Percentiles rank a stretch among this genome's conserved stretches.
Conservation (phyloP, 2,113 vertebrate species). For the Scomber japonicus region DNA sequence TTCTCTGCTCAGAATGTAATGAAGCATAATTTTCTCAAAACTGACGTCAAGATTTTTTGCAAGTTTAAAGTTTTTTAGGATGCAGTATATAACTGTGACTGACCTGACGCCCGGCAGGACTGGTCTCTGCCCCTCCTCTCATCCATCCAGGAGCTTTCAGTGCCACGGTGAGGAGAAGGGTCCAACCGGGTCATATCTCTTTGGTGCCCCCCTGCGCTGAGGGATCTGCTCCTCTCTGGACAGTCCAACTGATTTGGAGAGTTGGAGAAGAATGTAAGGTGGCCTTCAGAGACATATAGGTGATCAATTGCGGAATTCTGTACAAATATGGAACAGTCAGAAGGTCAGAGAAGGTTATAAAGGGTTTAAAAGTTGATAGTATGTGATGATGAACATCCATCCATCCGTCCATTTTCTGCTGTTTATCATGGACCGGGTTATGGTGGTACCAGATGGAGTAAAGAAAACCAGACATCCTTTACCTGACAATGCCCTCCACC, state of each 20-base stretch:
- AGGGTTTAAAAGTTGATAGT: background rate
- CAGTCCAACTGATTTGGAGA: slow-evolving; percentile 50
- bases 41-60: background rate
- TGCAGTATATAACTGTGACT: background rate
- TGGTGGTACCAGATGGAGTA: too few species aligned
- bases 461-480: too few species aligned
- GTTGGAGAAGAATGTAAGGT: slow-evolving; percentile 35
- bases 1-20: background rate
- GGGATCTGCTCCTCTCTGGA: slow-evolving; percentile 47
- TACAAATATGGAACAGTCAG: too few species aligned
- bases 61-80: background rate
- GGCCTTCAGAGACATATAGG: background rate
- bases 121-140: slow-evolving; percentile 76
- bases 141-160: slow-evolving; percentile 75
- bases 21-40: background rate
- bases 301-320: background rate
- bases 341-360: background rate
- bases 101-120: slow-evolving; percentile 77
- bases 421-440: too few species aligned
- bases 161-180: slow-evolving; percentile 58
- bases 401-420: too few species aligned
- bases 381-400: background rate
- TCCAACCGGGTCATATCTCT: slow-evolving; percentile 82
- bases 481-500: too few species aligned
- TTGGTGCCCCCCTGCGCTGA: slow-evolving; percentile 46